These are phyloP conservation scores for Polydrusus cervinus DNA, from an alignment of 2,888 invertebrate genomes.

Conservation along the genomic window DNA sequence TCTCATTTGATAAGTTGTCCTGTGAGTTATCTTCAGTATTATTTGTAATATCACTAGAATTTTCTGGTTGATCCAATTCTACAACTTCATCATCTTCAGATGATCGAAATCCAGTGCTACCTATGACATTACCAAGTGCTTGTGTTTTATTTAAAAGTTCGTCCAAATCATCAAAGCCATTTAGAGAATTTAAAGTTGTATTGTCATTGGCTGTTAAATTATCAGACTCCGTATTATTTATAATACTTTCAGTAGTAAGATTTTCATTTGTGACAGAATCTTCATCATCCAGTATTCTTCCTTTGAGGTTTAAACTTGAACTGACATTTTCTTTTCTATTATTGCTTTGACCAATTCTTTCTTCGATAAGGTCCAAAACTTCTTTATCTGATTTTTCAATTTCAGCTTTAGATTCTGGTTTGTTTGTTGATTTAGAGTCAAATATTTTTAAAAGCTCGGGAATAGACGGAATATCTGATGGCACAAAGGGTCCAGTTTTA, in stretches of 20 bases:
- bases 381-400: neutral
- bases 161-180: neutral
- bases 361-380: neutral
- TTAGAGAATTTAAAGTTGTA: neutral
- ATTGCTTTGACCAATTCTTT: neutral
- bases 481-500: conserved; percentile 1
- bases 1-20: neutral
- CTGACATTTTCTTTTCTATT: neutral
- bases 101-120: neutral
- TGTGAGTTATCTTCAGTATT: neutral
- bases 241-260: neutral
- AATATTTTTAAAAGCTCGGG: conserved; percentile 10
- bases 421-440: neutral
- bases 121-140: neutral
- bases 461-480: conserved; percentile 26
- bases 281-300: neutral
- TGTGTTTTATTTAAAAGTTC: neutral
- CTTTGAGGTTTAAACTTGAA: neutral
- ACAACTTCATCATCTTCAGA: neutral
- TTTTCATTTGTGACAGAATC: neutral
- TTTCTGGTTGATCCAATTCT: neutral
- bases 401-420: neutral
- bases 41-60: neutral
- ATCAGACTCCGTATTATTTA: neutral
- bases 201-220: neutral